Base-by-base conservation (phyloP, 2,888 invertebrate species). In the Peribatodes rhomboidaria region DNA sequence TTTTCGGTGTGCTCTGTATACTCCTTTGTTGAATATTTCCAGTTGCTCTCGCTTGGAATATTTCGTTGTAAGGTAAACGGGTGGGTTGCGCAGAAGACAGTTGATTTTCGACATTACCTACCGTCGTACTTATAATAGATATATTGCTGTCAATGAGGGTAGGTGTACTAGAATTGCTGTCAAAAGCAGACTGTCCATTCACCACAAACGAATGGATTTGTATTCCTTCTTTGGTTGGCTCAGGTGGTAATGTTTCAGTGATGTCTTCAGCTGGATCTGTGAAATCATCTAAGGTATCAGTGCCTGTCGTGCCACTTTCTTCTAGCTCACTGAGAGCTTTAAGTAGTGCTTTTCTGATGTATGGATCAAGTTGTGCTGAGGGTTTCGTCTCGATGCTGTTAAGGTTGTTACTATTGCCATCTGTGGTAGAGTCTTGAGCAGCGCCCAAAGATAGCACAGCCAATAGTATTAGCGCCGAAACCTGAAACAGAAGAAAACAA, bases 291-390 rank as follows among this genome's bases (percentile, higher is more conserved):
- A 18, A 47, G 10, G 9, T 39, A 0, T 94, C 94, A 16, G 87
- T 81, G 53, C 91, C 94, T 3, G 93, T 91, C 14, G 94, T 94
- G 18, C 83, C 87, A 69, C 95, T 95, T 69, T 95, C 94, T 86
- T 97, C 97, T 53, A 97, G 88, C 77, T 97, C 96, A 55, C 95
- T 95, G 4, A 97, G 92, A 11, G 97, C 97, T 87, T 95, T 95
- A 6, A 97, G 88, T 44, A 97, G 88, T 0, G 97, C 97, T 84
- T 95, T 95, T 14, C 97, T 93, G 35, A 97, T 94, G 69, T 95
- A 96, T 47, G 96, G 95, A 83, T 97, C 97, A 60, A 97, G 85
- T 64, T 95, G 94, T 0, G 95, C 93, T 0, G 96, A 94, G 2
- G 95, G 86, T 59, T 91, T 91, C 4, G 89, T 67, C 53, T 93